These are phyloP conservation scores for Formica selysi DNA, from an alignment of 1,140 invertebrate species.

Conservation along the genomic window DNA sequence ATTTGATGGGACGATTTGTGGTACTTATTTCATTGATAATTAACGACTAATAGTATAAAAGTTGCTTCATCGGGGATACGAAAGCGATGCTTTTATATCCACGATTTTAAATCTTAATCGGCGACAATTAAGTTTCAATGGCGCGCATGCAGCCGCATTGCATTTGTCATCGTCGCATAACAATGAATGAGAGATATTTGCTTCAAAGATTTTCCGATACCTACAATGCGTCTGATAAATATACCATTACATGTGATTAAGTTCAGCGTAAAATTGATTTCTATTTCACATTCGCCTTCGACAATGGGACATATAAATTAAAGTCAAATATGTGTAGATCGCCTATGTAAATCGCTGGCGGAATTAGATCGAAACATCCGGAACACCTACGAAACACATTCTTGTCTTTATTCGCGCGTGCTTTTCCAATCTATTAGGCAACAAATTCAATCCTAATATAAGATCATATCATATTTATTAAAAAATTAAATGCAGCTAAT, in stretches of 20 bases:
- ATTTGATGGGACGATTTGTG: not conserved
- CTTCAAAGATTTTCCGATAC: slow-evolving; percentile 58
- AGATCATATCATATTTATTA: not conserved
- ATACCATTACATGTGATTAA: slow-evolving; percentile 44
- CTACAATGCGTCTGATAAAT: not conserved
- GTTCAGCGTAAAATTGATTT: slow-evolving; percentile 71
- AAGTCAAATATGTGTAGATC: slow-evolving; percentile 10
- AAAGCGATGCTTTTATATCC: slow-evolving; percentile 10
- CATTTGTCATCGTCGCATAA: not conserved
- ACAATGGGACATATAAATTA: slow-evolving; percentile 63
- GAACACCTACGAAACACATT: slow-evolving; percentile 49
- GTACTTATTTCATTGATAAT: not conserved
- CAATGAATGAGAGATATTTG: slow-evolving; percentile 37
- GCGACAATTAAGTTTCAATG: too few species aligned
- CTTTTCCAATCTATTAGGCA: slow-evolving; percentile 23
- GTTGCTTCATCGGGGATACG: too few species aligned
- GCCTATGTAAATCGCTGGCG: slow-evolving; percentile 12
- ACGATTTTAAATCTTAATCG: not conserved
- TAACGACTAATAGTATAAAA: slow-evolving; percentile 1
- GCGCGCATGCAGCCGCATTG: not conserved
- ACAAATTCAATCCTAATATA: not conserved
- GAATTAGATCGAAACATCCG: slow-evolving; percentile 57
- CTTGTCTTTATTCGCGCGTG: slow-evolving; percentile 40
- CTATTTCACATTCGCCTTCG: slow-evolving; percentile 42
- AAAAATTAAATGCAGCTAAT: not conserved